Conservation (phyloP, 1,140 invertebrate genomes). For the Riptortus pedestris region DNA sequence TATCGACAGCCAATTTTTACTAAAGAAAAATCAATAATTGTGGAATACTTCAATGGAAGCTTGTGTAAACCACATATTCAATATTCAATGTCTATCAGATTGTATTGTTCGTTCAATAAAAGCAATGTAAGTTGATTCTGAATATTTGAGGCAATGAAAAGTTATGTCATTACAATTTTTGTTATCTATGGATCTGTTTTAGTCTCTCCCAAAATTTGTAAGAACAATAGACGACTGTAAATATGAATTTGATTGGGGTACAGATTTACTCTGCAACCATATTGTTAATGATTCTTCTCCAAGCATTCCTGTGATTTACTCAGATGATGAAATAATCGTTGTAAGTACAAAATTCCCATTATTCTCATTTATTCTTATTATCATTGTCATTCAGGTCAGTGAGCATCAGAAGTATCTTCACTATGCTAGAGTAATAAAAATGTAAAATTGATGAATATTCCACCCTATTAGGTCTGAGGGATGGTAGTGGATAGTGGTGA, state of each 20-base stretch:
- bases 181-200: background rate
- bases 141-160: background rate
- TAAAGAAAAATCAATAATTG: background rate
- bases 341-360: background rate
- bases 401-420: background rate
- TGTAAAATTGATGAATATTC: too few species aligned
- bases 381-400: background rate
- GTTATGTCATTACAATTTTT: background rate
- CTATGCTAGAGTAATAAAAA: too few species aligned
- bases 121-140: background rate
- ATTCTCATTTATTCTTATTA: background rate
- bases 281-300: background rate
- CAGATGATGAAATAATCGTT: background rate
- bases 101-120: background rate
- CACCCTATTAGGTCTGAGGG: too few species aligned
- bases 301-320: background rate
- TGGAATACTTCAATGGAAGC: background rate
- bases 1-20: background rate
- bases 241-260: slow-evolving; percentile 2
- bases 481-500: too few species aligned
- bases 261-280: background rate
- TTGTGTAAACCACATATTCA: background rate
- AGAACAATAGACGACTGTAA: background rate
- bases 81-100: background rate
- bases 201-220: background rate